These are phyloP conservation scores for Myocastor coypus DNA, from an alignment of 2,113 vertebrate species.

Conservation along the genomic window DNA sequence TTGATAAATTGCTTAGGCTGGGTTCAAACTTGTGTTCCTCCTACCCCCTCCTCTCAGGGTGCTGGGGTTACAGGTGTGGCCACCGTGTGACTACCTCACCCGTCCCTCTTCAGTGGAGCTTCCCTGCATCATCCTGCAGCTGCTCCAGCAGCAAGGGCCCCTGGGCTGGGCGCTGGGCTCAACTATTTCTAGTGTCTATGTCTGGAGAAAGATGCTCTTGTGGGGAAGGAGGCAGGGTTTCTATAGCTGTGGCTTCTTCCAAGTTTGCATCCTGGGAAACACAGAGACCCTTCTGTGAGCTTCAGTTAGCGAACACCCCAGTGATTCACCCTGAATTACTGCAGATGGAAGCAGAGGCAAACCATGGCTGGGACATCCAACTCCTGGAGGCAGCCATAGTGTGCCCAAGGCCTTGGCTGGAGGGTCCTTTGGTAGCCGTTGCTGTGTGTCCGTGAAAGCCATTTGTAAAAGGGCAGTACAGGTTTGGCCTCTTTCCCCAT, in stretches of 20 bases:
- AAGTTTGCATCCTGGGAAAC: neutral
- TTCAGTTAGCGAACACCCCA: neutral
- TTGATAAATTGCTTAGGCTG: neutral
- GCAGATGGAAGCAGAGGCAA: neutral
- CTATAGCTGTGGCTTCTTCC: neutral
- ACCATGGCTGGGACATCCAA: neutral
- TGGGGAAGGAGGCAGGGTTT: neutral
- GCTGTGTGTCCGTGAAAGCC: neutral
- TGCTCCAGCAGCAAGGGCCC: rapidly evolving
- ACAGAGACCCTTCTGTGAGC: neutral
- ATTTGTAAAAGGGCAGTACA: neutral
- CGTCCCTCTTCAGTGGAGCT: neutral
- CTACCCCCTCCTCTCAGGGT: neutral
- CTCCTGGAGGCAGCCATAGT: rapidly evolving
- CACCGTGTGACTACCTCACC: neutral
- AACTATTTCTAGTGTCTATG: neutral
- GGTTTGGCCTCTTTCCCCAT: neutral
- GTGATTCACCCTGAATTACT: neutral
- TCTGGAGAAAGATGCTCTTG: neutral
- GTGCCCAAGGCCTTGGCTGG: rapidly evolving
- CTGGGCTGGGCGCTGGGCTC: rapidly evolving
- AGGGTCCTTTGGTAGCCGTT: neutral
- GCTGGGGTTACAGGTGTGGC: neutral
- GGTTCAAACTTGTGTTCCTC: neutral
- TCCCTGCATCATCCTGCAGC: neutral